Percentiles rank a stretch among this genome's conserved stretches.
Conservation (phyloP, 2,113 vertebrate genomes). For the Trochalopteron elliotii region DNA sequence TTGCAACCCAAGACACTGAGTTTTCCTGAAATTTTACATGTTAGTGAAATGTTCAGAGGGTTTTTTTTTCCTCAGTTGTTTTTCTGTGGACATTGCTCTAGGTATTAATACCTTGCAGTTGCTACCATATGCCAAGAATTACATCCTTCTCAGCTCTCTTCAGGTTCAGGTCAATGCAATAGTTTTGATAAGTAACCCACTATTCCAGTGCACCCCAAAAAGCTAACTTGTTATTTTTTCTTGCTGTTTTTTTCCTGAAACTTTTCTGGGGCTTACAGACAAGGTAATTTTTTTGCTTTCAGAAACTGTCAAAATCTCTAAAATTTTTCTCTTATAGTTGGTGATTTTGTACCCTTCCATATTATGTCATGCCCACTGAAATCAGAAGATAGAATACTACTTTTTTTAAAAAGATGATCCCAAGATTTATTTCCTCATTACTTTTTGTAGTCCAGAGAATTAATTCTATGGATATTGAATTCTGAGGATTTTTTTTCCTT, state of each 20-base stretch:
- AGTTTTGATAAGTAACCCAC: background rate
- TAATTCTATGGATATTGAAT: background rate
- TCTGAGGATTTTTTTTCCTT: background rate
- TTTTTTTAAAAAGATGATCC: background rate
- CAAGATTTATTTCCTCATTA: background rate
- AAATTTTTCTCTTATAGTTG: background rate
- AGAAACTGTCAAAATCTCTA: background rate
- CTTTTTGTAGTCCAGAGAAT: background rate
- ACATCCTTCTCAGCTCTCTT: background rate
- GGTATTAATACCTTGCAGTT: background rate
- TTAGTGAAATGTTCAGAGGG: background rate
- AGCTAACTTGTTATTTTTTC: background rate
- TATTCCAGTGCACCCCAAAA: background rate
- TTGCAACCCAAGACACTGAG: background rate
- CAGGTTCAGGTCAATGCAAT: background rate
- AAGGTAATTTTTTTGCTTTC: background rate
- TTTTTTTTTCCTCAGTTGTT: background rate
- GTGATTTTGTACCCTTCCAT: background rate
- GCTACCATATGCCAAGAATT: background rate
- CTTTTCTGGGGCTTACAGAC: background rate
- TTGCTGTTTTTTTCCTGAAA: background rate
- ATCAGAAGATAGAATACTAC: background rate
- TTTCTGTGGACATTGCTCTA: background rate
- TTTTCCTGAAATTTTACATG: background rate
- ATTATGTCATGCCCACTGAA: background rate